Conservation (phyloP, 1,140 invertebrate species). For the Notospermus geniculatus region DNA sequence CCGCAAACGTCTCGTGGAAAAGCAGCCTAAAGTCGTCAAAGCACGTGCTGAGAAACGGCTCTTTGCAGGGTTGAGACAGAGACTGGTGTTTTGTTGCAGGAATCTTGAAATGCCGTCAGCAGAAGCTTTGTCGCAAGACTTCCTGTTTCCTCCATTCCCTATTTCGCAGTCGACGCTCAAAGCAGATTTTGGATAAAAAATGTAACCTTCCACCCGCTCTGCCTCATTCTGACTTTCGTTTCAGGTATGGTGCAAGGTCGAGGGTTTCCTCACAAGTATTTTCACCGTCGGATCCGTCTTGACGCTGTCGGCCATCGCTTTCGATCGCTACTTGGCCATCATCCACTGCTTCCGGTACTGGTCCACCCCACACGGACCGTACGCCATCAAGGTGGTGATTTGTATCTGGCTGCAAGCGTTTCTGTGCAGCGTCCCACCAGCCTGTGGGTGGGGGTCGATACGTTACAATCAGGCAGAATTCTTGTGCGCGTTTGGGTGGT, state of each 20-base stretch:
- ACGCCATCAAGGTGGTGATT: constrained; percentile 8
- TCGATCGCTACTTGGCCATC: constrained; percentile 32
- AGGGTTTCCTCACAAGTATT: constrained; percentile 16
- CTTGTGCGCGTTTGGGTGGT: constrained; percentile 15
- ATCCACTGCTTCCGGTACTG: constrained; percentile 30
- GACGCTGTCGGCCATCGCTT: constrained; percentile 22
- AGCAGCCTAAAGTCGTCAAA: no score
- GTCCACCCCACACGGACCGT: constrained; percentile 20
- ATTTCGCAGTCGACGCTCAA: no score
- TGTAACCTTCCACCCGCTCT: no score
- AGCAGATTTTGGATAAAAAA: no score
- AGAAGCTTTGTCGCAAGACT: no score
- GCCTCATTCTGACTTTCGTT: no score
- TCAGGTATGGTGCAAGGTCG: constrained; percentile 20
- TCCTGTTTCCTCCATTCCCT: no score
- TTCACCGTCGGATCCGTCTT: constrained; percentile 21
- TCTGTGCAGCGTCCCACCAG: constrained; percentile 9
- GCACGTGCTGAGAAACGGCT: no score
- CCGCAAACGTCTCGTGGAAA: no score
- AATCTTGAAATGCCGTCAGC: no score
- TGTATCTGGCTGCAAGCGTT: constrained; percentile 18
- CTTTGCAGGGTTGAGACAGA: no score
- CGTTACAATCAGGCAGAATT: constrained; percentile 6
- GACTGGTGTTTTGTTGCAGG: no score
- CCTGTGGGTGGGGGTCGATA: constrained; percentile 8